These are phyloP conservation scores for Ia io DNA, from an alignment of 2,113 vertebrate species.

Conservation along the genomic window DNA sequence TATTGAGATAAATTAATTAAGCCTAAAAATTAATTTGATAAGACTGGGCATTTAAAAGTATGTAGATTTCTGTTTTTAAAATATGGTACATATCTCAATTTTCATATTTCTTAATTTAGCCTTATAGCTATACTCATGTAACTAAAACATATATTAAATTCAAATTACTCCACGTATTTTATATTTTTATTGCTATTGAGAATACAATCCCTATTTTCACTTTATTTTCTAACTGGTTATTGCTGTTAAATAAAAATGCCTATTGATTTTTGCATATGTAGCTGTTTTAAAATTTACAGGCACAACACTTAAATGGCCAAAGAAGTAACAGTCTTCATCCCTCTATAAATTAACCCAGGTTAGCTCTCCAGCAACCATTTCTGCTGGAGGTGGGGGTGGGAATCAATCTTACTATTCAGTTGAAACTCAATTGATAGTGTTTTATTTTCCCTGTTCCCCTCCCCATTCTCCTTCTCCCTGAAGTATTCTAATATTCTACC, in stretches of 20 bases:
- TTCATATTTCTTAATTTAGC: constrained; percentile 3
- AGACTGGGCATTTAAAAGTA: neutral
- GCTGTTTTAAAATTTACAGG: constrained; percentile 56
- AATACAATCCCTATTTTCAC: neutral
- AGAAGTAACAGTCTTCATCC: neutral
- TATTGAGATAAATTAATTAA: constrained; percentile 7
- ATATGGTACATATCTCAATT: neutral
- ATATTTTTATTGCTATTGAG: constrained; percentile 37
- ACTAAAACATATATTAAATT: neutral
- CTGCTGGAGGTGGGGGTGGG: neutral
- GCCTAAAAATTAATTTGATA: constrained; percentile 11
- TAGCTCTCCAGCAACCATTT: neutral
- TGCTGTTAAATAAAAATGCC: constrained; percentile 49
- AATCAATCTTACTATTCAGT: neutral
- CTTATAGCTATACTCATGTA: neutral
- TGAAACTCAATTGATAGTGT: neutral
- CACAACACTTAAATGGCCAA: constrained; percentile 14
- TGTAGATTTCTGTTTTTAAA: constrained; percentile 11
- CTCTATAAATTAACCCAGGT: constrained; percentile 25
- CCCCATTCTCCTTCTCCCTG: neutral
- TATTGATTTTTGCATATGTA: constrained; percentile 48
- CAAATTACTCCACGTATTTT: constrained; percentile 32
- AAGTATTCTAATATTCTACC: neutral
- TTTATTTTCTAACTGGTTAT: constrained; percentile 50
- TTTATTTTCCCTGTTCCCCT: neutral